Evolutionary conservation across 2,888 invertebrate species (phyloP).

Genomic region (Drosophila imparisetae): DNA sequence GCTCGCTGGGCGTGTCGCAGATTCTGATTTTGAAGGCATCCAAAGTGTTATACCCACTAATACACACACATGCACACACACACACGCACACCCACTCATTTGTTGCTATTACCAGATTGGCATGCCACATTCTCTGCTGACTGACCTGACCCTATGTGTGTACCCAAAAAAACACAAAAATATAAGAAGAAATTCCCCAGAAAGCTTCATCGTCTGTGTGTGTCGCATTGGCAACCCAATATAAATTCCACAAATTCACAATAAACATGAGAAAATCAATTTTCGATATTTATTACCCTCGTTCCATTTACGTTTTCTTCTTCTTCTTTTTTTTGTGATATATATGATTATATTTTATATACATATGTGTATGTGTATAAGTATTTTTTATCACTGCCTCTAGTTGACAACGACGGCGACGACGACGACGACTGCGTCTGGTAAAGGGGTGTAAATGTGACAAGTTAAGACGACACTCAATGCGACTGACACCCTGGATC

Average conservation of each 20-base stretch:
- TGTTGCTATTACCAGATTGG: constrained; percentile 36
- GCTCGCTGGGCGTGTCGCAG: constrained; percentile 45
- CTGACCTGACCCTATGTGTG: constrained; percentile 32
- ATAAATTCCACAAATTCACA: constrained; percentile 79
- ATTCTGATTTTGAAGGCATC: constrained; percentile 39
- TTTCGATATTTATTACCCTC: constrained; percentile 73
- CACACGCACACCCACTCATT: constrained; percentile 14
- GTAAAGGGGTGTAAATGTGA: constrained; percentile 78
- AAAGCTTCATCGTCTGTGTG: constrained; percentile 18
- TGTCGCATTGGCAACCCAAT: constrained; percentile 74
- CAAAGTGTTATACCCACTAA: constrained; percentile 16
- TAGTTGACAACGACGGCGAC: constrained; percentile 7
- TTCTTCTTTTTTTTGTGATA: constrained; percentile 20
- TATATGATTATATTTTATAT: constrained; percentile 5
- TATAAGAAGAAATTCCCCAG: background rate
- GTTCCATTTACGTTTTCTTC: constrained; percentile 10
- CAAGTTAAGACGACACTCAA: constrained; percentile 75
- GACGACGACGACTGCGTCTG: constrained; percentile 19
- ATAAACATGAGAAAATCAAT: constrained; percentile 78
- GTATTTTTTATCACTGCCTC: constrained; percentile 50
- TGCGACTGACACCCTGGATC: constrained; percentile 52
- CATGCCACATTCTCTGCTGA: constrained; percentile 32
- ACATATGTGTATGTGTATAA: background rate
- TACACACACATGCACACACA: background rate
- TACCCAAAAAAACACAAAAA: constrained; percentile 1